Evolutionary conservation across 2,797 vertebrate genomes (phyloP).

Genomic region (Oreonectes daqikongensis): DNA sequence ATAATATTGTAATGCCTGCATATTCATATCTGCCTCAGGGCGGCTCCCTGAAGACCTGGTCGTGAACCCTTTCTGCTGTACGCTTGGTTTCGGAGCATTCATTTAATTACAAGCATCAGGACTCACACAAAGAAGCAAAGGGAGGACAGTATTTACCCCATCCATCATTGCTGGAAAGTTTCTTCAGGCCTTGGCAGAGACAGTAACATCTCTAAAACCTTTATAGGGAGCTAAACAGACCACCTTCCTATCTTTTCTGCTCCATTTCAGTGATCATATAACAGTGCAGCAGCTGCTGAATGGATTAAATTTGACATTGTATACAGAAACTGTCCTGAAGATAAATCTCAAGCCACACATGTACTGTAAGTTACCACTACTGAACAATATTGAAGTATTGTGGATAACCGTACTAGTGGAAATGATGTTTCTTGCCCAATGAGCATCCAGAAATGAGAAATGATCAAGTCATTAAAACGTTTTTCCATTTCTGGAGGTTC

Average conservation of each 20-base stretch:
- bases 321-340: background rate
- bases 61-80: constrained; percentile 24
- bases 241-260: background rate
- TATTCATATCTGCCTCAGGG: constrained; percentile 32
- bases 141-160: background rate
- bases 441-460: background rate
- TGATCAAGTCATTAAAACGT: background rate
- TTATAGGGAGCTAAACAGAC: background rate
- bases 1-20: constrained; percentile 32
- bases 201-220: constrained; percentile 5
- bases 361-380: background rate
- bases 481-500: background rate
- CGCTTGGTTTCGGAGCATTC: background rate
- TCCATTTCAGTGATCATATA: constrained; percentile 2
- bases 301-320: constrained; percentile 9
- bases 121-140: too few species aligned
- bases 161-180: background rate
- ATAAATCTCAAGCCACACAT: constrained; percentile 2
- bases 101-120: background rate
- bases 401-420: background rate
- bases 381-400: background rate
- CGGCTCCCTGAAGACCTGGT: background rate
- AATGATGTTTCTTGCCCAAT: background rate
- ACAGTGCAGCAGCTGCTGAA: background rate
- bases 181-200: background rate